Percentiles rank a stretch among this genome's conserved stretches.
phyloP scores from a whole-genome alignment of 2,888 invertebrate species.

The Thymelicus sylvestris region DNA sequence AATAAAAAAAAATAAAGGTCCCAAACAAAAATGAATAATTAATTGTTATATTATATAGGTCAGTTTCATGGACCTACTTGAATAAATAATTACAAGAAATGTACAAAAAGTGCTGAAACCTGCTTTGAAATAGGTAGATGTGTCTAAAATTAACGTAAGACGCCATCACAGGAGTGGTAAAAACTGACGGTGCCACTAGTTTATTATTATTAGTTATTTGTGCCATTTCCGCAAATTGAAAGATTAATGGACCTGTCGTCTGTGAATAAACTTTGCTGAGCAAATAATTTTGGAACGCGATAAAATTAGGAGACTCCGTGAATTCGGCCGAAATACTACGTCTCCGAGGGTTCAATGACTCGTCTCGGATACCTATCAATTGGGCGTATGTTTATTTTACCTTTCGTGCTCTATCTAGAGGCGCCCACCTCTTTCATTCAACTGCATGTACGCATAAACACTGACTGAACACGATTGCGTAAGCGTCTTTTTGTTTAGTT shows the following conservation, averaged over 20 bases:
- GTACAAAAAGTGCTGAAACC: background rate
- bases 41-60: too few relatives aligned
- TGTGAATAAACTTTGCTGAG: conserved; percentile 28
- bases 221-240: conserved; percentile 30
- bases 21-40: too few relatives aligned
- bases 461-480: conserved; percentile 29
- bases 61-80: too few relatives aligned
- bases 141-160: too few relatives aligned
- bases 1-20: too few relatives aligned
- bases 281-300: conserved; percentile 25
- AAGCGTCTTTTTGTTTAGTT: conserved; percentile 33
- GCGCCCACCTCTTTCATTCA: conserved; percentile 1
- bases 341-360: conserved; percentile 26
- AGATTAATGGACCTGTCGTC: conserved; percentile 18
- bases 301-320: conserved; percentile 16
- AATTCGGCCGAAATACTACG: conserved; percentile 11
- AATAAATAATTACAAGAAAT: background rate
- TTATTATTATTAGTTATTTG: background rate
- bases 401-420: conserved; percentile 32
- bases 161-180: background rate
- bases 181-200: background rate
- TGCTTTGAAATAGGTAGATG: too few relatives aligned
- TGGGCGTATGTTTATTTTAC: conserved; percentile 21
- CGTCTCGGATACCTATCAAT: conserved; percentile 18
- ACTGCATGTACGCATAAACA: conserved; percentile 29